Conservation (phyloP, 1,140 invertebrate species). For the Brachionus calyciflorus region DNA sequence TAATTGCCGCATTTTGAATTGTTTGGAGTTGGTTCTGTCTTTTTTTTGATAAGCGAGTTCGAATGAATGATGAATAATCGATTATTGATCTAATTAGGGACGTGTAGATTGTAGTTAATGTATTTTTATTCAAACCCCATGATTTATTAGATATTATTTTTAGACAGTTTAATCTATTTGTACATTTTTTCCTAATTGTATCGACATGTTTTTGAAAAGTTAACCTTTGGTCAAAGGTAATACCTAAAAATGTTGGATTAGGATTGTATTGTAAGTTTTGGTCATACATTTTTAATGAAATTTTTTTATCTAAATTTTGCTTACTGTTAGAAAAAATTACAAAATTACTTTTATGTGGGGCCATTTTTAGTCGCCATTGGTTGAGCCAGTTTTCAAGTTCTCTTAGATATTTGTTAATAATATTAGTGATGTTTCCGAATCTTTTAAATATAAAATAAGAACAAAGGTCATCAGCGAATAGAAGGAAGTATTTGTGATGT, state of each 20-base stretch:
- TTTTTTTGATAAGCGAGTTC: background rate
- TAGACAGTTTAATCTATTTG: background rate
- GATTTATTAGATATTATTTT: conserved; percentile 8
- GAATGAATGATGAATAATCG: background rate
- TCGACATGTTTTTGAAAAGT: background rate
- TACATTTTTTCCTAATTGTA: background rate
- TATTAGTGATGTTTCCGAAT: no score
- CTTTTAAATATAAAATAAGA: no score
- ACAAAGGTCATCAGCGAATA: no score
- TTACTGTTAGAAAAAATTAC: no score
- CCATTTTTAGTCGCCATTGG: no score
- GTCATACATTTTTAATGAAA: no score
- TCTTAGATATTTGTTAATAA: no score
- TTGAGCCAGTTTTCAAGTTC: no score
- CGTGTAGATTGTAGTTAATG: background rate
- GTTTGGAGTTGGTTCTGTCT: background rate
- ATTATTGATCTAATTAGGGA: background rate
- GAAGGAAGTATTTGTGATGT: no score
- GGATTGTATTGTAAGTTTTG: no score
- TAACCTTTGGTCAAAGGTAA: background rate
- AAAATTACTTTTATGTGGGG: no score
- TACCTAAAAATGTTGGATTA: background rate
- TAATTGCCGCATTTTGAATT: background rate
- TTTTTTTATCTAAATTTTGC: no score
- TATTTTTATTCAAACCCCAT: background rate